Base-by-base conservation (phyloP, 2,113 vertebrate species). In the Pterophyllum scalare region DNA sequence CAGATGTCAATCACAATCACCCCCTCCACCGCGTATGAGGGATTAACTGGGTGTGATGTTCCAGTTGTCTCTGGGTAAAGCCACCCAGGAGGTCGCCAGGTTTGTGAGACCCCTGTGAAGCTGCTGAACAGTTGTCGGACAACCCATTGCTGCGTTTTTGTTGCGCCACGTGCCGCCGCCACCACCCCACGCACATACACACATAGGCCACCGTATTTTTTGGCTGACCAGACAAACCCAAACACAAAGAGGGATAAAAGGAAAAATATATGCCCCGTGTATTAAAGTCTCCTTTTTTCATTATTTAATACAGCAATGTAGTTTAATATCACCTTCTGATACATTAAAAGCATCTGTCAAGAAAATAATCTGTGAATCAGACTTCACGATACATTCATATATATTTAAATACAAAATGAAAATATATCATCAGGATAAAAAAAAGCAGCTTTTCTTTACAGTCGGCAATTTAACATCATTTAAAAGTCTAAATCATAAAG, bases 291-390 rank as follows among this genome's bases (percentile, higher is more conserved):
- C 82, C 56, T 93, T 24, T 49, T 49, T 62, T 94, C 43, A 70
- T 52, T 49, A 46, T 70, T 93, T 92, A 91, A 90, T 96, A 84
- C 92, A 91, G 88, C 90, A 94, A 89, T 91, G 90, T 82, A 86
- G 62, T 77, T 67, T 86, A 79, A 26, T 33, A 79, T 86, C 59
- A 84, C 76, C 60, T 88, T 80, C 38, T 79, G 85, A 81, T 75
- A 93, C 89, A 84, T 89, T 83, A 90, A 92, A 93, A 93, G 90
- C 82, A 91, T 94, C 86, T 77, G 65, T 94, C 94, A 91, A 80
- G 91, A 95, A 94, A 95, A 94, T 93, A 93, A 79, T 70, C 70
- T 81, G 90, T 89, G 75, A 92, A 82, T 76, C 49, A 77, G 13
- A 77, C 52, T 85, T 88, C 85, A 92, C 81, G 74, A 58, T 93